These are phyloP conservation scores for Onychorhynchus coronatus DNA, from an alignment of 2,113 vertebrate species.

Conservation along the genomic window DNA sequence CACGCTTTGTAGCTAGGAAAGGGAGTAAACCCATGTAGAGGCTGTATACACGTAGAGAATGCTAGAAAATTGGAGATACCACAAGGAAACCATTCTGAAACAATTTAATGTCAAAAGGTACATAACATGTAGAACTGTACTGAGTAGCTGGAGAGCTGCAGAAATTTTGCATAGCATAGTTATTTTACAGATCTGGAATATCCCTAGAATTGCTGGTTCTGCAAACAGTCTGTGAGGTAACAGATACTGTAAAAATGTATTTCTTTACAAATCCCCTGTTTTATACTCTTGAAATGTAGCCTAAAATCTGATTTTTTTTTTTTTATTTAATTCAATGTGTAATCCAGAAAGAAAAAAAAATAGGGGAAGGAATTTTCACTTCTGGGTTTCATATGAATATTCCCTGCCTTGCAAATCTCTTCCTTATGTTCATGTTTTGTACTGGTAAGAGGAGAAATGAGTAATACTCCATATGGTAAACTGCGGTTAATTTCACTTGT, in stretches of 20 bases:
- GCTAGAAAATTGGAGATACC: background rate
- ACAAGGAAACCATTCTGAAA: background rate
- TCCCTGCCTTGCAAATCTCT: conserved; percentile 14
- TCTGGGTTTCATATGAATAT: background rate
- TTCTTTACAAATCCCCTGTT: background rate
- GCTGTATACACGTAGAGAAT: background rate
- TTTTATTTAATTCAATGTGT: background rate
- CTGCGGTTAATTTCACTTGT: conserved; percentile 8
- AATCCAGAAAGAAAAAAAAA: background rate
- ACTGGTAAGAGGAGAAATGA: background rate
- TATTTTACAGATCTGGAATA: background rate
- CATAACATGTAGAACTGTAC: background rate
- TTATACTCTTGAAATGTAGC: background rate
- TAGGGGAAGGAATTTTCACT: background rate
- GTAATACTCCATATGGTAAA: conserved; percentile 54
- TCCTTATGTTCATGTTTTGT: conserved; percentile 38
- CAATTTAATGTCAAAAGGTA: background rate
- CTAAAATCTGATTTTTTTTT: background rate
- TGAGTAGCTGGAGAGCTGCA: background rate
- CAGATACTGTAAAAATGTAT: background rate
- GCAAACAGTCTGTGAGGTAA: background rate
- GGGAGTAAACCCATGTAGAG: rapidly evolving
- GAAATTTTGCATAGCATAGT: background rate
- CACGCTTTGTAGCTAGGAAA: rapidly evolving
- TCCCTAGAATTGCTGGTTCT: background rate